Evolutionary conservation across 2,797 vertebrate genomes (phyloP).

Genomic region (Scomberomorus guttatus): DNA sequence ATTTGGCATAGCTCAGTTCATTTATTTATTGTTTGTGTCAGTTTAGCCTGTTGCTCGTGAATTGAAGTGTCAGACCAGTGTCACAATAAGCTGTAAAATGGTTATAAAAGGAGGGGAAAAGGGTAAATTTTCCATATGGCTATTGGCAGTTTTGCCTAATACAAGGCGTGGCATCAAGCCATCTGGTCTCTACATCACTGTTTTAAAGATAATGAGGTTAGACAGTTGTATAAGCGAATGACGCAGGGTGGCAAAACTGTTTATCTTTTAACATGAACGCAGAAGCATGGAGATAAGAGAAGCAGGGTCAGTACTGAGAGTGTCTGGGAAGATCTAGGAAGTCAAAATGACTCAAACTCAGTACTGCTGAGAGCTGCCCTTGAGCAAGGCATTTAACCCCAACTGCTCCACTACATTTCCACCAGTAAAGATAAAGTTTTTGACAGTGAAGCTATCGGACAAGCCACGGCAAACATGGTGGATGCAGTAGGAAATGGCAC

Average conservation of each 20-base stretch:
- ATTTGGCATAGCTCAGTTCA: conserved; percentile 2
- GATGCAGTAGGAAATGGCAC: background rate
- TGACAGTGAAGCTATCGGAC: background rate
- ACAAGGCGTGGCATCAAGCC: background rate
- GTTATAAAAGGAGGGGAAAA: background rate
- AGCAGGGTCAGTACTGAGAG: background rate
- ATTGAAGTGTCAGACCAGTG: conserved; percentile 21
- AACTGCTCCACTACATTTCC: too few species aligned
- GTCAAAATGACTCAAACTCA: conserved; percentile 14
- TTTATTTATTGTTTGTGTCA: conserved; percentile 32
- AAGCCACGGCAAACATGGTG: background rate
- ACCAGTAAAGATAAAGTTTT: background rate
- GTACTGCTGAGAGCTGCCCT: conserved; percentile 5
- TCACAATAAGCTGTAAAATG: conserved; percentile 12
- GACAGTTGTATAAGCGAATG: conserved; percentile 22
- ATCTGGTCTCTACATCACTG: conserved; percentile 1
- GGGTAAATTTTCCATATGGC: conserved; percentile 10
- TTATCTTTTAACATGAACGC: background rate
- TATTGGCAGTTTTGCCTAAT: conserved; percentile 8
- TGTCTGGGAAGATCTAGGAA: background rate
- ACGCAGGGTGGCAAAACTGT: background rate
- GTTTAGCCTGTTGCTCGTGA: conserved; percentile 11
- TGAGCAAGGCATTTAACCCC: background rate
- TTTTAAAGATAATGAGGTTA: conserved; percentile 14
- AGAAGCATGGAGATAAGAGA: conserved; percentile 6